Evolutionary conservation across 2,113 vertebrate genomes (phyloP).

Genomic region (Pachypanchax playfairii): DNA sequence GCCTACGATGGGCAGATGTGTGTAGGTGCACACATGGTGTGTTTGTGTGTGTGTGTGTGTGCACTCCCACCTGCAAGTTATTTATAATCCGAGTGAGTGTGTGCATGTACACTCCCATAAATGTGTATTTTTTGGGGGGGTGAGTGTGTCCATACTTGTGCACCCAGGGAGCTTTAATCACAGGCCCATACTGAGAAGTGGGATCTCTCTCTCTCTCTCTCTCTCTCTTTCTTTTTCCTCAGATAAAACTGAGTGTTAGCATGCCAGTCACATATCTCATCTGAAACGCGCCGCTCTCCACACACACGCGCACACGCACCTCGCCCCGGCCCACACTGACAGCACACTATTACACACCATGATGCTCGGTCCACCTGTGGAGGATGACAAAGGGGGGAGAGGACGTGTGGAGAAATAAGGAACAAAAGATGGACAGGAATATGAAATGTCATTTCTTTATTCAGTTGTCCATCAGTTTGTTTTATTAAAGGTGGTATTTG

Average conservation of each 20-base stretch:
- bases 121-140: slow-evolving; percentile 47
- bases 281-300: slow-evolving; percentile 70
- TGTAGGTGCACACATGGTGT: slow-evolving; percentile 47
- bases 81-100: slow-evolving; percentile 52
- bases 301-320: slow-evolving; percentile 47
- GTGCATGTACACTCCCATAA: slow-evolving; percentile 43
- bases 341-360: slow-evolving; percentile 78
- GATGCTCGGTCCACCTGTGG: slow-evolving; percentile 66
- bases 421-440: slow-evolving; percentile 38
- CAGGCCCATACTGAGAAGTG: slow-evolving; percentile 64
- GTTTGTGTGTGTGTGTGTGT: slow-evolving; percentile 50
- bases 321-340: slow-evolving; percentile 73
- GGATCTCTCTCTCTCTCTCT: slow-evolving; percentile 54
- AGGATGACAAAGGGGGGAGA: slow-evolving; percentile 37
- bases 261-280: slow-evolving; percentile 86
- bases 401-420: slow-evolving; percentile 28
- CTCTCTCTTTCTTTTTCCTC: slow-evolving; percentile 62
- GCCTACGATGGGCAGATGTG: slow-evolving; percentile 54
- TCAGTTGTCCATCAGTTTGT: background rate
- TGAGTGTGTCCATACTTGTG: slow-evolving; percentile 64
- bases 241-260: slow-evolving; percentile 81
- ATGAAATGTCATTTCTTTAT: slow-evolving; percentile 8
- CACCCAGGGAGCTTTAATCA: slow-evolving; percentile 80
- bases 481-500: background rate
- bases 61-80: slow-evolving; percentile 55